Percentiles rank a stretch among this genome's conserved stretches.
Conservation (phyloP, 2,797 vertebrate species). For the Gymnothorax javanicus region DNA sequence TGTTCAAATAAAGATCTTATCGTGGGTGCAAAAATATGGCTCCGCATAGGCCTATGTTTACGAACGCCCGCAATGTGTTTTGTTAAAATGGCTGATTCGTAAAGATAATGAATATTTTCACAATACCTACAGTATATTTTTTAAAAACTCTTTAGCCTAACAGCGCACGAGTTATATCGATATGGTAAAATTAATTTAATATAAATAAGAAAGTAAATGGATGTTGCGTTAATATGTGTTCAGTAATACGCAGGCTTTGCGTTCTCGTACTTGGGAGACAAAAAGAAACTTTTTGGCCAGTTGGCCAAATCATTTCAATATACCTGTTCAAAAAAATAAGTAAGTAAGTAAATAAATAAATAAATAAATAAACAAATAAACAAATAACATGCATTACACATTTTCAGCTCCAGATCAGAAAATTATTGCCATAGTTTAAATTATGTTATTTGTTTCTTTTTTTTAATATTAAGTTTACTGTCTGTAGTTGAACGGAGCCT, state of each 20-base stretch:
- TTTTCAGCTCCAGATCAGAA: no score
- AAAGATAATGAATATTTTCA: neutral
- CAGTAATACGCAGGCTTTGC: neutral
- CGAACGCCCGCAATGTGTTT: neutral
- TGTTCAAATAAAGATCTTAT: neutral
- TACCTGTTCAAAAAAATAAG: neutral
- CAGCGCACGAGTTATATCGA: no score
- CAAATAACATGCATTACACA: no score
- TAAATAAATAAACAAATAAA: no score
- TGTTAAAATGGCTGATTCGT: neutral
- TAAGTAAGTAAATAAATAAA: neutral
- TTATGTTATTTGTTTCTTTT: neutral
- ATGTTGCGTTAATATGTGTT: neutral
- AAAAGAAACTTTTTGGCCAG: neutral
- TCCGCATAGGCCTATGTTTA: neutral
- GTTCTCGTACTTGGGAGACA: neutral
- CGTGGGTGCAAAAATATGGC: neutral
- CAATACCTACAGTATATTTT: neutral
- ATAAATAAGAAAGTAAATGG: neutral
- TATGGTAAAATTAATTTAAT: no score
- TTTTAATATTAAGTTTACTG: neutral
- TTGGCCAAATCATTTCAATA: neutral
- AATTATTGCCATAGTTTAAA: neutral
- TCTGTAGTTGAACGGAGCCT: neutral
- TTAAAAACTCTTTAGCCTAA: neutral